These are phyloP conservation scores for Acanthis flammea DNA, from an alignment of 2,797 vertebrate genomes.

Conservation along the genomic window DNA sequence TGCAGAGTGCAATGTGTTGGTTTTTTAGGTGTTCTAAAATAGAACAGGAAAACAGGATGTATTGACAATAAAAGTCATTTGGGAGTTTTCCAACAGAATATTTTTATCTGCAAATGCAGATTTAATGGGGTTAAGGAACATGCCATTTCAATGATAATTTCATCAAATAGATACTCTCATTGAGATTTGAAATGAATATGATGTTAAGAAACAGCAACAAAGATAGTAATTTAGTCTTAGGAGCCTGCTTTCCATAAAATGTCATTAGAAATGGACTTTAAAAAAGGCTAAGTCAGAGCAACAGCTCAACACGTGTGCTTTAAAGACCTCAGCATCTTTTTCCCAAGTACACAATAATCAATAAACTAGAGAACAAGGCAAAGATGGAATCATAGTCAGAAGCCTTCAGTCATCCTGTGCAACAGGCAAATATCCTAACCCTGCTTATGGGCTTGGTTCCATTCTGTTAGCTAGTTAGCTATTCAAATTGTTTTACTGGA, in stretches of 20 bases:
- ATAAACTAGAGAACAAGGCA: background rate
- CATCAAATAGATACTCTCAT: constrained; percentile 28
- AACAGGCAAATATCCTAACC: background rate
- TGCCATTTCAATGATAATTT: constrained; percentile 32
- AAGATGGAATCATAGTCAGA: background rate
- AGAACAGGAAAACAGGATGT: background rate
- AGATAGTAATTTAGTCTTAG: background rate
- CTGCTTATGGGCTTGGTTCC: background rate
- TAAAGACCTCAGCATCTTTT: background rate
- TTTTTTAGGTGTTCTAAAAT: background rate
- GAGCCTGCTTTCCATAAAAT: background rate
- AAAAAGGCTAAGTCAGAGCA: background rate
- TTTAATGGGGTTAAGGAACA: constrained; percentile 47
- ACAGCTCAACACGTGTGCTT: background rate
- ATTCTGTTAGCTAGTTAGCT: background rate
- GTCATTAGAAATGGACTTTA: background rate
- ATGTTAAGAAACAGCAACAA: background rate
- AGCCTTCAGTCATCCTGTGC: background rate
- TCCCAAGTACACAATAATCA: background rate
- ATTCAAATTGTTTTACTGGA: constrained; percentile 18
- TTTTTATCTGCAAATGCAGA: constrained; percentile 23
- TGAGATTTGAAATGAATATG: constrained; percentile 27
- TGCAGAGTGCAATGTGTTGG: background rate
- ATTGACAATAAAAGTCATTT: background rate
- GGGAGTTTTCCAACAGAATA: constrained; percentile 10